Base-by-base conservation (phyloP, 2,888 invertebrate species). In the Drosophila rellima region DNA sequence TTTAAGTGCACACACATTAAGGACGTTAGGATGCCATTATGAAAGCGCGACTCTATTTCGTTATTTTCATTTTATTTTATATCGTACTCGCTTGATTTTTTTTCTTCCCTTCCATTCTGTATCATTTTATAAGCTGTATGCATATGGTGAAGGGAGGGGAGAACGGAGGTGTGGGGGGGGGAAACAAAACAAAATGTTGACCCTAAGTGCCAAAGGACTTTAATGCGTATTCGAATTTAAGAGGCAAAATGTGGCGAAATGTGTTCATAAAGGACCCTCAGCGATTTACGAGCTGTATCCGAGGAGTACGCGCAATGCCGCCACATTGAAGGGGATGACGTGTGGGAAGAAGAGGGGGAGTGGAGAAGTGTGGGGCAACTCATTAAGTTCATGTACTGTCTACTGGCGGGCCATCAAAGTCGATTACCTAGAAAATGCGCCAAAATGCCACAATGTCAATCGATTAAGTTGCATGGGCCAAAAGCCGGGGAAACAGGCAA, bases 371-470 rank as follows among this genome's bases (percentile, higher is more conserved):
- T 44, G 37, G 59, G 64, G 42, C 63, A 61, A 75, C 84, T 87
- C 88, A 82, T 82, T 87, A 82, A 84, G 69, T 78, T 68, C 70
- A 56, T 60, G 62, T 39, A 37, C 63, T 68, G 61, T 61, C 60
- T 57, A 31, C 55, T 59, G 74, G 73, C 76, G 78, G 66, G 68
- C 79, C 80, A 83, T 83, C 82, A 83, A 83, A 88, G 88, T 88
- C 80, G 88, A 88, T 83, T 88, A 88, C 82, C 82, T 82, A 82
- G 88, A 85, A 80, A 88, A 82, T 82, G 78, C 64, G 62, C 59
- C 40, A 69, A 80, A 77, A 82, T 79, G 69, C 78, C 78, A 75
- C 81, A 74, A 72, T 82, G 82, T 60, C 82, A 88, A 88, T 83
- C 88, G 88, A 88, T 88, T 80, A 80, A 82, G 74, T 74, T 87